Base-by-base conservation (phyloP, 2,113 vertebrate species). In the Calidris pygmaea region DNA sequence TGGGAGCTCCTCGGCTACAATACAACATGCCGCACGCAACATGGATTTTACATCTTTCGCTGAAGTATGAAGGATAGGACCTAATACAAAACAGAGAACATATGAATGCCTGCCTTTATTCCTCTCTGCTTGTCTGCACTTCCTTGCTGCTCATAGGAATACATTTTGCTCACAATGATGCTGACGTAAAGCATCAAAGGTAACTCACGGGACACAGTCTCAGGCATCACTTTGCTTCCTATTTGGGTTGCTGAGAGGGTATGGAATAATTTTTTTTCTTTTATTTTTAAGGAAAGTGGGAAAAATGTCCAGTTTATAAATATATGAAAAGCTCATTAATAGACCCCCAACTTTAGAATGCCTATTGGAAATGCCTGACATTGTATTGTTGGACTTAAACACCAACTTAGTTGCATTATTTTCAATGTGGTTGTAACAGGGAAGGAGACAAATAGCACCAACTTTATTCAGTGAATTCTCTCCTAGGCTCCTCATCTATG, bases 231-330 rank as follows among this genome's bases (percentile, higher is more conserved):
- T 63, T 58, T 43, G 14, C 37, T 88, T 78, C 41, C 19, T 60
- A 5, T 47, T 58, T 50, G 27, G 3, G 20, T 8, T 52, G 35
- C 5, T 21, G 35, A 72, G 35, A 43, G 14, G 26, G 14, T 4
- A 29, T 0, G 1, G 34, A 50, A 60, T 4, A 14, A 14, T 0
- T 1, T 37, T 14, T 86, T 60, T 66, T 3, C 3, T 16, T 53
- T 77, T 10, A 43, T 43, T 93, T 88, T 92, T 67, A 74, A 59
- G 26, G 12, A 8, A 68, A 90, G 16, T 34, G 16, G 43, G 53
- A 17, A 5, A 83, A 34, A 23, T 24, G 10, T 55, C 14, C 3
- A 16, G 24, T 63, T 89, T 53, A 22, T 39, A 52, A 68, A 55
- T 22, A 1, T 4, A 19, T 20, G 6, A 85, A 74, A 91, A 71